A percentile compares a stretch with the other conserved stretches of the same genome.
Conservation (phyloP, 2,797 vertebrate species). For the Pelodytes ibericus region DNA sequence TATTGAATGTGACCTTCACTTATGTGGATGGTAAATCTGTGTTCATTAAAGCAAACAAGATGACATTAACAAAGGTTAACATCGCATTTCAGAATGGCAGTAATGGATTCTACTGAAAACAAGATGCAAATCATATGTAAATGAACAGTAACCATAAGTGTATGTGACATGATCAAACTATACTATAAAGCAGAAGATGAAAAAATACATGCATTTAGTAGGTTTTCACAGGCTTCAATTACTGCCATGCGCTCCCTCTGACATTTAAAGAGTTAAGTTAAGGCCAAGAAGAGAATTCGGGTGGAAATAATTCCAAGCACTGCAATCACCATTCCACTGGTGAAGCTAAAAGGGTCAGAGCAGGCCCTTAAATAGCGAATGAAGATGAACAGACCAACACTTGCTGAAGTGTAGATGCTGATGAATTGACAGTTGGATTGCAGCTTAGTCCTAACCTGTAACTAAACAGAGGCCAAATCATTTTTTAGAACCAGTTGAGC, state of each 20-base stretch:
- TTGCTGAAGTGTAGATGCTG: not conserved
- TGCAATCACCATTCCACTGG: not conserved
- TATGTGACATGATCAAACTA: not conserved
- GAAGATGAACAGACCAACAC: not conserved
- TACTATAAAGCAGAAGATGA: not conserved
- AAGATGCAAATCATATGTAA: slow-evolving; percentile 1
- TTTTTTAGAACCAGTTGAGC: no score
- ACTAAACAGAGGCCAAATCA: not conserved
- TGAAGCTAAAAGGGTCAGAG: slow-evolving; percentile 2
- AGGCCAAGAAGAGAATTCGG: not conserved
- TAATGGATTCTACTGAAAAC: slow-evolving; percentile 4
- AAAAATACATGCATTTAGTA: no score
- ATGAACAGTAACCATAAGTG: not conserved
- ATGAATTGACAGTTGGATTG: not conserved
- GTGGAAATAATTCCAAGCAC: not conserved
- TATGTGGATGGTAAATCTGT: slow-evolving; percentile 21
- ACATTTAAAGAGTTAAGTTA: not conserved
- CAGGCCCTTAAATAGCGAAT: not conserved
- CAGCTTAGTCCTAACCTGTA: not conserved
- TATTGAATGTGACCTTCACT: slow-evolving; percentile 42
- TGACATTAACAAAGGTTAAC: slow-evolving; percentile 27
- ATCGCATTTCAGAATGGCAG: not conserved
- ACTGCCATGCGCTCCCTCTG: not conserved
- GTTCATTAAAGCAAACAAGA: slow-evolving; percentile 29
- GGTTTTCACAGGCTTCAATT: not conserved